phyloP scores from a whole-genome alignment of 2,797 vertebrate genomes.

The Ceyx erithaca region DNA sequence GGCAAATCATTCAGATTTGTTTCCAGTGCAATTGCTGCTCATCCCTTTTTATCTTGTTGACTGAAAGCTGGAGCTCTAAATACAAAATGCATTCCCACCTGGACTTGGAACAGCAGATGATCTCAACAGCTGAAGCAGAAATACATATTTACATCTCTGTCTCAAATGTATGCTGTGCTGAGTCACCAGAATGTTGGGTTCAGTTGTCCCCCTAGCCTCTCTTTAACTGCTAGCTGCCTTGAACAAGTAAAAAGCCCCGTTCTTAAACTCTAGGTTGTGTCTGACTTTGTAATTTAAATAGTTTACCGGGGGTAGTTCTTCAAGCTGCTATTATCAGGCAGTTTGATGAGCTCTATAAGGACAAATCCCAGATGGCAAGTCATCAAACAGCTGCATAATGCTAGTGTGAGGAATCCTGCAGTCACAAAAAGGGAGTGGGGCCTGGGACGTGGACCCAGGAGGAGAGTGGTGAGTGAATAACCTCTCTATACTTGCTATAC shows the following conservation, averaged over 20 bases:
- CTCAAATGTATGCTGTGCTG: neutral
- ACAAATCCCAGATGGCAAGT: neutral
- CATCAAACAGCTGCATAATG: neutral
- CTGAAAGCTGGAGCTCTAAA: neutral
- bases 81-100: neutral
- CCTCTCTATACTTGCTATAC: neutral
- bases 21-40: neutral
- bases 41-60: neutral
- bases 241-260: fast-evolving
- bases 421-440: neutral
- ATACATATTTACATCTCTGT: neutral
- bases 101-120: neutral
- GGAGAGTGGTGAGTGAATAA: neutral
- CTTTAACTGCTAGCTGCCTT: neutral
- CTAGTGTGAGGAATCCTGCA: neutral
- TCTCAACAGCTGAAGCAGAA: neutral
- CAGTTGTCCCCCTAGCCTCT: neutral
- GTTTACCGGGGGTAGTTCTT: neutral
- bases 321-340: neutral
- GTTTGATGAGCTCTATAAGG: neutral
- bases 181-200: neutral
- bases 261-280: neutral
- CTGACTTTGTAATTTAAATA: neutral
- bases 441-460: fast-evolving
- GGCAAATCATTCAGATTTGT: neutral